phyloP scores from a whole-genome alignment of 2,113 vertebrate species.

The Osmerus eperlanus region DNA sequence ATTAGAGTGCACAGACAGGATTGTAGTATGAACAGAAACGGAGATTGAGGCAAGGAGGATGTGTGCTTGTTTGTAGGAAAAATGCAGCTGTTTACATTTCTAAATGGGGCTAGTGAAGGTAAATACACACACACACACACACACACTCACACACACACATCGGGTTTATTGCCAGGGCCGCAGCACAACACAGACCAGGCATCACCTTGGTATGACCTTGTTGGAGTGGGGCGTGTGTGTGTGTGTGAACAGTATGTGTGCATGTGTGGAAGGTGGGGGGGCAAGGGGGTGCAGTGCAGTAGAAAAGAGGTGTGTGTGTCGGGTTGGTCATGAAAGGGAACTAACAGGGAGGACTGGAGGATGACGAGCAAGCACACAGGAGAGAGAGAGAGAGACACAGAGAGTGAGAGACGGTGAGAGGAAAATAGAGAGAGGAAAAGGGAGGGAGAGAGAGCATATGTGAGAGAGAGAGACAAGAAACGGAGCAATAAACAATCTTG shows the following conservation, averaged over 20 bases:
- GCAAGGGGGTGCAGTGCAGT: no score
- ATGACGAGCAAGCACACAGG: background rate
- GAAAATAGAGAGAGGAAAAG: background rate
- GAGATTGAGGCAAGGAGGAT: conserved; percentile 27
- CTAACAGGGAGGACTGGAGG: background rate
- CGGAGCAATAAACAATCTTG: background rate
- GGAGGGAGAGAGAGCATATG: background rate
- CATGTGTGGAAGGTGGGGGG: background rate
- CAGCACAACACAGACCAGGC: conserved; percentile 5
- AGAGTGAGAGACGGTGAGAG: background rate
- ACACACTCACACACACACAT: conserved; percentile 16
- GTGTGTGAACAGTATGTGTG: no score
- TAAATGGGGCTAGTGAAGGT: conserved; percentile 15
- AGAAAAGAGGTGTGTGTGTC: no score
- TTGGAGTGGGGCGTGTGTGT: no score
- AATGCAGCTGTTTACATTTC: conserved; percentile 38
- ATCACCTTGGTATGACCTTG: conserved; percentile 36
- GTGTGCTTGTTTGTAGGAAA: conserved; percentile 38
- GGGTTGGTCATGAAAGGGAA: background rate
- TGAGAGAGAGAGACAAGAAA: background rate
- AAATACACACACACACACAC: conserved; percentile 26
- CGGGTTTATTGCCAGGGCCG: conserved; percentile 17
- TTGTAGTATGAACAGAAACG: background rate
- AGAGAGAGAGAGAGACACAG: background rate
- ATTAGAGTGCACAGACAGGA: conserved; percentile 10